Evolutionary conservation across 1,140 invertebrate genomes (phyloP).

Genomic region (Antheraea mylitta): DNA sequence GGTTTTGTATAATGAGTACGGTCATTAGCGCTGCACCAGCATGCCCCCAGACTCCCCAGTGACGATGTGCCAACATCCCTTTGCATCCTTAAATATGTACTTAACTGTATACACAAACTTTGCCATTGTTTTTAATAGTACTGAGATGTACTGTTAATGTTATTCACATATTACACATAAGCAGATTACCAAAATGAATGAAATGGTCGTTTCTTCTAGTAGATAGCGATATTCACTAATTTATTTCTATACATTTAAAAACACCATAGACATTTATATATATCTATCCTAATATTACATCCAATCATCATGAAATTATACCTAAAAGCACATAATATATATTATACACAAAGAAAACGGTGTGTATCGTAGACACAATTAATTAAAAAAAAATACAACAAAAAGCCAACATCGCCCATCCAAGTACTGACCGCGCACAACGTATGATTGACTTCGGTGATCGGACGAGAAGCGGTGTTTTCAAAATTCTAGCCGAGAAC

Average conservation of each 20-base stretch:
- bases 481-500: slow-evolving; percentile 15
- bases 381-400: too few species aligned
- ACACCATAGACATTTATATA: too few species aligned
- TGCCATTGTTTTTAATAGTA: slow-evolving; percentile 19
- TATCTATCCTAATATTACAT: too few species aligned
- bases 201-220: too few species aligned
- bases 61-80: slow-evolving; percentile 23
- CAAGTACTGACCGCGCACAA: slow-evolving; percentile 33
- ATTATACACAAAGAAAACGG: too few species aligned
- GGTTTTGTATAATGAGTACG: slow-evolving; percentile 31
- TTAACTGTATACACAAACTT: slow-evolving; percentile 19
- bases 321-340: too few species aligned
- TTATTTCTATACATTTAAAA: too few species aligned
- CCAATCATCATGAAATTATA: too few species aligned
- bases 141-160: neutral
- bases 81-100: slow-evolving; percentile 21
- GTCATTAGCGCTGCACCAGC: slow-evolving; percentile 29
- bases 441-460: slow-evolving; percentile 38
- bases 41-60: slow-evolving; percentile 8
- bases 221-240: too few species aligned
- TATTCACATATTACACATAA: too few species aligned
- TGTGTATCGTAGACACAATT: too few species aligned
- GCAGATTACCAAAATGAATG: too few species aligned
- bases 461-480: slow-evolving; percentile 37
- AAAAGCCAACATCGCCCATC: slow-evolving; percentile 19